Percentiles rank a stretch among this genome's conserved stretches.
Evolutionary conservation across 1,140 invertebrate species (phyloP).

Genomic region (Leptonema lineaticorne): DNA sequence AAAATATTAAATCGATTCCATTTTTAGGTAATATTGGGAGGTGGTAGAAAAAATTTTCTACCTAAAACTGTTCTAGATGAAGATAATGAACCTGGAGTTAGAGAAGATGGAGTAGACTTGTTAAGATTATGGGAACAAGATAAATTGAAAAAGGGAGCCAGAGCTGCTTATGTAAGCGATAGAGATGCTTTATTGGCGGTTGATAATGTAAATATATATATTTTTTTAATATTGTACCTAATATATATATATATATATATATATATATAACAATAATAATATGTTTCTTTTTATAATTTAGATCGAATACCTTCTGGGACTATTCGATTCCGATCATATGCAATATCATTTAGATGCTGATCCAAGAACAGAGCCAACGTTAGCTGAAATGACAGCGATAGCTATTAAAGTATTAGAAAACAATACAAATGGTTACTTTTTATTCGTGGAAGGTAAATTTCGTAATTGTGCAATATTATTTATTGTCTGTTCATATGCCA

Average conservation of each 20-base stretch:
- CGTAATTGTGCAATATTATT: too few relatives aligned
- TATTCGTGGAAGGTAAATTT: conserved; percentile 88
- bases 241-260: not conserved
- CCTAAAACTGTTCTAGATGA: conserved; percentile 51
- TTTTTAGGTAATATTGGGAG: conserved; percentile 65
- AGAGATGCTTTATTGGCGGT: conserved; percentile 21
- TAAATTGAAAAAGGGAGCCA: conserved; percentile 43
- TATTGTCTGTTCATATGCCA: too few relatives aligned
- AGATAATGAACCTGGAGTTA: conserved; percentile 55
- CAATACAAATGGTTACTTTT: conserved; percentile 80
- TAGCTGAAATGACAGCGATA: conserved; percentile 80
- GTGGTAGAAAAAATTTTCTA: conserved; percentile 64
- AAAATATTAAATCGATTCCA: not conserved
- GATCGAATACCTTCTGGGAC: conserved; percentile 63
- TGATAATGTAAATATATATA: conserved; percentile 8
- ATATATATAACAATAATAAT: too few relatives aligned
- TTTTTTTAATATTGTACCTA: not conserved
- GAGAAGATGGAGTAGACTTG: conserved; percentile 54
- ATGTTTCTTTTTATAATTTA: conserved; percentile 50
- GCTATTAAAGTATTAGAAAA: conserved; percentile 77
- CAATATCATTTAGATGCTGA: conserved; percentile 57
- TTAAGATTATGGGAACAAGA: conserved; percentile 53
- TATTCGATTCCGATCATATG: conserved; percentile 60
- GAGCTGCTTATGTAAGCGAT: conserved; percentile 31
- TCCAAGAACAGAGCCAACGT: conserved; percentile 63